Evolutionary conservation across 2,797 vertebrate genomes (phyloP).

Genomic region (Pangasius sanitwongsei): DNA sequence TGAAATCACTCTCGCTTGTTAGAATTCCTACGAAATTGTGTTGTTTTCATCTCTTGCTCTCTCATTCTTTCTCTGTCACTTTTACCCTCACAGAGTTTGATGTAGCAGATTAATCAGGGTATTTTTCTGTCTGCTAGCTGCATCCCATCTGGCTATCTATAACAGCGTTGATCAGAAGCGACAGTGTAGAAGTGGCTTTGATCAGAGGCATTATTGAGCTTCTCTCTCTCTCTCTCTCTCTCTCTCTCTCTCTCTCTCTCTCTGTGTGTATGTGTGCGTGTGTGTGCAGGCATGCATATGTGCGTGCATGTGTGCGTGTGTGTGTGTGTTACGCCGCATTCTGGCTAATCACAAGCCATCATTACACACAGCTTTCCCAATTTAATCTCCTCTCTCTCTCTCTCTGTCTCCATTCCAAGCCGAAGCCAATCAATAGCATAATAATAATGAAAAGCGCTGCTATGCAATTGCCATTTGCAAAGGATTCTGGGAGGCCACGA

Average conservation of each 20-base stretch:
- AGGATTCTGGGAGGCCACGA: neutral
- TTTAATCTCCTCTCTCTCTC: slow-evolving; percentile 13
- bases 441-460: neutral
- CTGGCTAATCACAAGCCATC: slow-evolving; percentile 30
- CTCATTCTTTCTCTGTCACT: neutral
- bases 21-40: neutral
- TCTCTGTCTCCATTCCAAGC: slow-evolving; percentile 4
- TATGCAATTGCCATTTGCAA: slow-evolving; percentile 17
- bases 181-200: slow-evolving; percentile 52
- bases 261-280: neutral
- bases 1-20: neutral
- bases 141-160: slow-evolving; percentile 22
- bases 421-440: slow-evolving; percentile 29
- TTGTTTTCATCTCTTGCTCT: neutral
- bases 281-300: no score
- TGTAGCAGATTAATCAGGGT: slow-evolving; percentile 22
- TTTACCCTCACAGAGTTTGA: slow-evolving; percentile 15
- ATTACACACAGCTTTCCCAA: slow-evolving; percentile 24
- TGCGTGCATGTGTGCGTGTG: neutral
- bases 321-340: neutral
- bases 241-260: neutral
- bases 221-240: neutral
- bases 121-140: slow-evolving; percentile 23
- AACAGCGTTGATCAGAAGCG: slow-evolving; percentile 46
- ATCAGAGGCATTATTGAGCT: slow-evolving; percentile 39